These are phyloP conservation scores for Volucella inanis DNA, from an alignment of 2,888 invertebrate genomes.

Conservation along the genomic window DNA sequence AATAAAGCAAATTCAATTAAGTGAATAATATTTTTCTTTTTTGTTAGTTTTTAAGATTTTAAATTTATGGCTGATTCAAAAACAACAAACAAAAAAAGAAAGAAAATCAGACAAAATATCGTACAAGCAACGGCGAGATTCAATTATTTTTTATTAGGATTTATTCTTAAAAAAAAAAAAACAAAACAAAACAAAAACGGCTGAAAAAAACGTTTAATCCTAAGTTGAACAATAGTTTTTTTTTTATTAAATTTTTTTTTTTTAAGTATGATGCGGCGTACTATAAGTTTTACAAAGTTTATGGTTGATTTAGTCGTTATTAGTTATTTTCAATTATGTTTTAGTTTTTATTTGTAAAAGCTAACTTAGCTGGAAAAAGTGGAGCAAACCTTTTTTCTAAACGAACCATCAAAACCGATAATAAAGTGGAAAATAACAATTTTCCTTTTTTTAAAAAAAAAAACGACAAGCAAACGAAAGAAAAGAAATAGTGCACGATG, in stretches of 20 bases:
- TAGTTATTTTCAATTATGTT: conserved; percentile 2
- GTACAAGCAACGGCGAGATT: conserved; percentile 64
- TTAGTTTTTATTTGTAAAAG: conserved; percentile 15
- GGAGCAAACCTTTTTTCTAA: conserved; percentile 23
- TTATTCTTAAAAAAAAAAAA: conserved; percentile 32
- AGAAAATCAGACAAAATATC: conserved; percentile 54
- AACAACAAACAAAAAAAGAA: conserved; percentile 21
- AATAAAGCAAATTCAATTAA: conserved; percentile 50
- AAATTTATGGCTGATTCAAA: conserved; percentile 53
- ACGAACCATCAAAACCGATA: conserved; percentile 8
- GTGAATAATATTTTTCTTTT: conserved; percentile 33
- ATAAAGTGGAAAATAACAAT: conserved; percentile 4
- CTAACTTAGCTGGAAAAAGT: conserved; percentile 1
- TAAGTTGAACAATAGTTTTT: conserved; percentile 51
- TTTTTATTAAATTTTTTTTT: conserved; percentile 31
- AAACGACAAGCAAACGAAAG: conserved; percentile 37
- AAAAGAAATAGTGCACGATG: conserved; percentile 52
- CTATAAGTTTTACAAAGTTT: conserved; percentile 35
- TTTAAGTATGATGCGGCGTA: conserved; percentile 10
- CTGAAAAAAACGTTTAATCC: conserved; percentile 38
- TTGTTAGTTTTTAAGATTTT: conserved; percentile 51
- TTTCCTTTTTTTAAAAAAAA: conserved; percentile 25
- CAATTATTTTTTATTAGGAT: conserved; percentile 33
- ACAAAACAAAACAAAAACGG: not conserved
- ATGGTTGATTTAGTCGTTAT: not conserved